phyloP scores from a whole-genome alignment of 2,797 vertebrate genomes.

The Artibeus jamaicensis region DNA sequence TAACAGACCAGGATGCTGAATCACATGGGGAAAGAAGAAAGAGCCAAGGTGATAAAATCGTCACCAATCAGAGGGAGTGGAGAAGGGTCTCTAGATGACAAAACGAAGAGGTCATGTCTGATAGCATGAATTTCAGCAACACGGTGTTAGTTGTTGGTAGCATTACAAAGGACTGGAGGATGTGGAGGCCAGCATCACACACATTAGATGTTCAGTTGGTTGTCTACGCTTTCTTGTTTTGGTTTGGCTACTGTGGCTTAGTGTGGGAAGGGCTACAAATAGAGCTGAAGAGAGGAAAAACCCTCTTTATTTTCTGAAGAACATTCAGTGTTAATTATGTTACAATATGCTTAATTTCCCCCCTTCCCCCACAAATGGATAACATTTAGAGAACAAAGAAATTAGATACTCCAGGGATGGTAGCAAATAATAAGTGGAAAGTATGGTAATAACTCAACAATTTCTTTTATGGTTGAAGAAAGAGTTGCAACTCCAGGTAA shows the following conservation, averaged over 20 bases:
- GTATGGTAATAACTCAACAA: neutral
- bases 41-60: neutral
- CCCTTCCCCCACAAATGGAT: neutral
- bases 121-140: neutral
- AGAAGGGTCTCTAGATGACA: neutral
- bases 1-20: neutral
- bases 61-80: neutral
- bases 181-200: neutral
- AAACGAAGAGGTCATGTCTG: neutral
- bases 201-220: too few relatives aligned
- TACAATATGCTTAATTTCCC: neutral
- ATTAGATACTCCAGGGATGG: neutral
- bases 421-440: neutral
- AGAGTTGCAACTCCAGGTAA: neutral
- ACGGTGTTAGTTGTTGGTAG: too few relatives aligned
- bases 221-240: neutral
- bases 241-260: neutral
- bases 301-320: constrained; percentile 10
- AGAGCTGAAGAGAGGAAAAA: neutral
- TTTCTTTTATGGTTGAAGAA: neutral
- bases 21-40: neutral
- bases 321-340: neutral
- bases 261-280: neutral
- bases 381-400: constrained; percentile 4
- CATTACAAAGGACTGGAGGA: accelerated